phyloP scores from a whole-genome alignment of 2,888 invertebrate species.

The Isoperla grammatica region DNA sequence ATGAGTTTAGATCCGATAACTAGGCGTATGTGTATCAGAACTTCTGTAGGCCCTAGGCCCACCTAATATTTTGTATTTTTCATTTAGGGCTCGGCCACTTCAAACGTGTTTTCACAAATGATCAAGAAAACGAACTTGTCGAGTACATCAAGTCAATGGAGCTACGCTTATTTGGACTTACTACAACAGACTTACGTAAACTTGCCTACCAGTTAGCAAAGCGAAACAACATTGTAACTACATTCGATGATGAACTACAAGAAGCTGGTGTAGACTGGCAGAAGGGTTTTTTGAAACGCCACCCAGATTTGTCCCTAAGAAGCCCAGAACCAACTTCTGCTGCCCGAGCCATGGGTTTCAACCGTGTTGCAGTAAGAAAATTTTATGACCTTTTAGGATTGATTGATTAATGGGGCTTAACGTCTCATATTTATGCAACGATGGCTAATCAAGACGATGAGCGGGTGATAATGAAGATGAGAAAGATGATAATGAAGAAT shows the following conservation, averaged over 20 bases:
- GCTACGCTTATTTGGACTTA: conserved; percentile 28
- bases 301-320: conserved; percentile 21
- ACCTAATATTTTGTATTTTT: no score
- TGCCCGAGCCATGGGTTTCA: conserved; percentile 29
- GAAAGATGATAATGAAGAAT: no score
- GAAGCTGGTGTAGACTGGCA: conserved; percentile 29
- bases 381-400: conserved; percentile 21
- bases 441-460: no score
- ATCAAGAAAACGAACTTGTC: conserved; percentile 21
- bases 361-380: conserved; percentile 22
- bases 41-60: no score
- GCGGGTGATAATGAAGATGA: no score
- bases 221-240: conserved; percentile 27
- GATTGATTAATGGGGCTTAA: no score
- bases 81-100: not conserved
- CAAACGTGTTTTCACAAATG: conserved; percentile 22
- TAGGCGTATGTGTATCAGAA: no score
- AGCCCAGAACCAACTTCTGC: conserved; percentile 27
- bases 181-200: conserved; percentile 23
- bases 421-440: no score
- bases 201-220: conserved; percentile 30
- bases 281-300: conserved; percentile 17
- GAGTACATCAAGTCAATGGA: conserved; percentile 24
- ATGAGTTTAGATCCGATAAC: no score
- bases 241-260: conserved; percentile 27